These are phyloP conservation scores for Caerostris extrusa DNA, from an alignment of 1,140 invertebrate genomes.

Conservation along the genomic window DNA sequence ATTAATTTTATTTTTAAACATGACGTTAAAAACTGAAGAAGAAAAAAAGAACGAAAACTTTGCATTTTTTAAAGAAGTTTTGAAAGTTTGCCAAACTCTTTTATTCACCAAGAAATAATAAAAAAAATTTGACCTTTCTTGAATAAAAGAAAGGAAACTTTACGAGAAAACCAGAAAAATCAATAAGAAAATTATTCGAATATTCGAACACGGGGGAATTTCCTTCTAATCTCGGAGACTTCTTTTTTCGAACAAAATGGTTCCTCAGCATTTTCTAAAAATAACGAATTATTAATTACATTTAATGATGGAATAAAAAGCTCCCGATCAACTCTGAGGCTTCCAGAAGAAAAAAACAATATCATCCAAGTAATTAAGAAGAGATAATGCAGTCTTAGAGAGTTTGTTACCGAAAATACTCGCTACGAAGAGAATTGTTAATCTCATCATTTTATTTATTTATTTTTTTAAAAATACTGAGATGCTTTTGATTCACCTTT, in stretches of 20 bases:
- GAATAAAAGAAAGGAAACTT: not conserved
- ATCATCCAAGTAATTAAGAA: slow-evolving; percentile 25
- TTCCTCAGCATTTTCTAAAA: not conserved
- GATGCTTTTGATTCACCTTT: too few species aligned
- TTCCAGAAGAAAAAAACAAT: not conserved
- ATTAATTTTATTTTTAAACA: slow-evolving; percentile 63
- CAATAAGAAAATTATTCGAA: slow-evolving; percentile 8
- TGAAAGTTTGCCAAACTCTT: slow-evolving; percentile 61
- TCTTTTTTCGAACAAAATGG: not conserved
- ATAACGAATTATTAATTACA: slow-evolving; percentile 24
- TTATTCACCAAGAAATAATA: not conserved
- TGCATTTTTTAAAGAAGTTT: slow-evolving; percentile 33
- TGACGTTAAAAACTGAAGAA: not conserved
- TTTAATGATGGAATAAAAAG: slow-evolving; percentile 15
- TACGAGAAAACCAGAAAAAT: not conserved
- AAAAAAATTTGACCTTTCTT: not conserved
- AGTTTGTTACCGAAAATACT: not conserved
- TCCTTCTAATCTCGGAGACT: not conserved
- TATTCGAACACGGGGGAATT: not conserved
- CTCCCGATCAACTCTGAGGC: not conserved
- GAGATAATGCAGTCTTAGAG: slow-evolving; percentile 17
- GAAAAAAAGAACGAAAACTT: not conserved
- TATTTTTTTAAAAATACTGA: not conserved
- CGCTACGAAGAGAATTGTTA: not conserved
- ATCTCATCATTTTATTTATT: not conserved